Percentiles rank a stretch among this genome's conserved stretches.
These are phyloP conservation scores for Adelosebastes latens DNA, from an alignment of 2,797 vertebrate species.

Conservation along the genomic window DNA sequence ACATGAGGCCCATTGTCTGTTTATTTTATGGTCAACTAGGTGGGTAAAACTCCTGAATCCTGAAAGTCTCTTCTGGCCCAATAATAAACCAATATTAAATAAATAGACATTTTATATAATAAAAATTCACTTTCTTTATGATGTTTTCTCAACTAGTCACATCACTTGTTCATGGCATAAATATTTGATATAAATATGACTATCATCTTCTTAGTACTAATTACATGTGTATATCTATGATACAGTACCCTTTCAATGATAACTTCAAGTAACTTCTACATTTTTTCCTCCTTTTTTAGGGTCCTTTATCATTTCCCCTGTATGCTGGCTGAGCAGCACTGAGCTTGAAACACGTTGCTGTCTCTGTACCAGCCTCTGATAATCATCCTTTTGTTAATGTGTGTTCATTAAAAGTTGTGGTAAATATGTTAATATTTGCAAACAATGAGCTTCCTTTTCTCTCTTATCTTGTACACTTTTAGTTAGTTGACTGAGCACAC, in stretches of 20 bases:
- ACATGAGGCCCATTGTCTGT: no score
- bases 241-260: not conserved
- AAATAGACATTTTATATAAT: no score
- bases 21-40: no score
- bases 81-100: no score
- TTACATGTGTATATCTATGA: not conserved
- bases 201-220: not conserved
- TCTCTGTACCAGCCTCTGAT: not conserved
- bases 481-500: not conserved
- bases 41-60: no score
- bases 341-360: not conserved
- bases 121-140: not conserved
- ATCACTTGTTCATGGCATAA: not conserved
- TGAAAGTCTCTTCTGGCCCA: no score
- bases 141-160: not conserved
- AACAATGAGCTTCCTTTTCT: not conserved
- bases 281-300: not conserved
- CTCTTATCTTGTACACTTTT: not conserved
- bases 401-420: not conserved
- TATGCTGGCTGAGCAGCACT: not conserved
- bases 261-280: not conserved
- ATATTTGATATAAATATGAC: not conserved
- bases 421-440: not conserved
- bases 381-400: not conserved
- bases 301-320: not conserved